phyloP scores from a whole-genome alignment of 2,797 vertebrate species.

The Acridotheres tristis region DNA sequence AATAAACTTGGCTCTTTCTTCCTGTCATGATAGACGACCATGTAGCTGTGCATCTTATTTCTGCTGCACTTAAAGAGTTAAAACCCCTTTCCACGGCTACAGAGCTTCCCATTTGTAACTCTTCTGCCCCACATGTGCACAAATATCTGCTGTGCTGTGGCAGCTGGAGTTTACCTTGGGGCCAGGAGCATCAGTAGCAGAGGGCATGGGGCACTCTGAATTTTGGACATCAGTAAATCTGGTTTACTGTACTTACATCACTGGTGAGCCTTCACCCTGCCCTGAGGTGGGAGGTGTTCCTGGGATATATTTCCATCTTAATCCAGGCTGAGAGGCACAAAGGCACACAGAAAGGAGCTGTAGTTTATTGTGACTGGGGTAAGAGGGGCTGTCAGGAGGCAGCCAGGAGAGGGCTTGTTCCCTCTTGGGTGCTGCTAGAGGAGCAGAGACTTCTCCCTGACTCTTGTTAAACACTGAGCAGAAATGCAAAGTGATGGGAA shows the following conservation, averaged over 20 bases:
- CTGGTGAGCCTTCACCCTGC: neutral
- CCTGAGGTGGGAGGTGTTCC: neutral
- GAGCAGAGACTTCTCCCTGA: neutral
- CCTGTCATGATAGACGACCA: too few relatives aligned
- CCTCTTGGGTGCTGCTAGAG: neutral
- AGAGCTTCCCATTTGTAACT: neutral
- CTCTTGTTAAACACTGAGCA: neutral
- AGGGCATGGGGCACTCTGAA: rapidly evolving
- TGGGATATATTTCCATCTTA: conserved; percentile 48
- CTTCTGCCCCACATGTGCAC: neutral
- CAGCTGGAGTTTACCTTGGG: neutral
- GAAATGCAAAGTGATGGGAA: neutral
- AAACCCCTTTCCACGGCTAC: too few relatives aligned
- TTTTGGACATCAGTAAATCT: neutral
- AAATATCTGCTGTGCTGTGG: neutral
- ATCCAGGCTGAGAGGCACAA: conserved; percentile 13
- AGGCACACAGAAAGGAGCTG: conserved; percentile 21
- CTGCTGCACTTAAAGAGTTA: too few relatives aligned
- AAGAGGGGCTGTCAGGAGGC: conserved; percentile 46
- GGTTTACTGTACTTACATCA: neutral
- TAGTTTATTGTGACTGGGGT: neutral
- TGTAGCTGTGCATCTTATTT: too few relatives aligned
- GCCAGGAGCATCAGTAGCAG: neutral
- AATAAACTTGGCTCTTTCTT: too few relatives aligned
- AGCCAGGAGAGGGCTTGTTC: neutral